Conservation (phyloP, 2,113 vertebrate species). For the Anoura caudifer region DNA sequence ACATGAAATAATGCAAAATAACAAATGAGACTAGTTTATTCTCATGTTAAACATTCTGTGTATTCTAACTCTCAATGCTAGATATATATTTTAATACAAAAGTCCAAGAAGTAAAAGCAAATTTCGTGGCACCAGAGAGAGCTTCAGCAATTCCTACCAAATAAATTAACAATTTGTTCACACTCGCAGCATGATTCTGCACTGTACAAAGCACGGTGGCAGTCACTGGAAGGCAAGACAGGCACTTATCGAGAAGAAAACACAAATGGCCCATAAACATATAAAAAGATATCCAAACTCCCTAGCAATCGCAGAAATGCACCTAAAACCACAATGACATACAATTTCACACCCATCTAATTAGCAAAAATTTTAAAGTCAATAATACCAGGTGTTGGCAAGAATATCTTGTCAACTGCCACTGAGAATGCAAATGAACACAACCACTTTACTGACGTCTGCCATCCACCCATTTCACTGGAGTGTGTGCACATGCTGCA, state of each 20-base stretch:
- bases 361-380: not conserved
- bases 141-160: not conserved
- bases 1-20: slow-evolving; percentile 20
- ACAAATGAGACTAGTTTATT: not conserved
- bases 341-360: not conserved
- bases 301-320: not conserved
- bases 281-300: not conserved
- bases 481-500: not conserved
- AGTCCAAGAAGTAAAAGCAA: not conserved
- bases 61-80: not conserved
- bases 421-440: not conserved
- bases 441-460: not conserved
- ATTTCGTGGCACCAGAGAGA: not conserved
- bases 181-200: not conserved
- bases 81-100: not conserved
- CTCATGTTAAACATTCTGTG: not conserved
- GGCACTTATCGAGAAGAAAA: too few relatives aligned
- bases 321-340: not conserved
- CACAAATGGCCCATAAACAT: too few relatives aligned
- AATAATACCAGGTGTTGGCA: not conserved
- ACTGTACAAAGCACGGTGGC: not conserved
- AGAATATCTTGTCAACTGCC: not conserved
- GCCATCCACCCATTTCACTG: not conserved
- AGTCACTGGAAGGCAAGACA: not conserved
- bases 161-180: not conserved